Percentiles rank a stretch among this genome's conserved stretches.
These are phyloP conservation scores for Eueides isabella DNA, from an alignment of 1,140 invertebrate genomes.

Conservation along the genomic window DNA sequence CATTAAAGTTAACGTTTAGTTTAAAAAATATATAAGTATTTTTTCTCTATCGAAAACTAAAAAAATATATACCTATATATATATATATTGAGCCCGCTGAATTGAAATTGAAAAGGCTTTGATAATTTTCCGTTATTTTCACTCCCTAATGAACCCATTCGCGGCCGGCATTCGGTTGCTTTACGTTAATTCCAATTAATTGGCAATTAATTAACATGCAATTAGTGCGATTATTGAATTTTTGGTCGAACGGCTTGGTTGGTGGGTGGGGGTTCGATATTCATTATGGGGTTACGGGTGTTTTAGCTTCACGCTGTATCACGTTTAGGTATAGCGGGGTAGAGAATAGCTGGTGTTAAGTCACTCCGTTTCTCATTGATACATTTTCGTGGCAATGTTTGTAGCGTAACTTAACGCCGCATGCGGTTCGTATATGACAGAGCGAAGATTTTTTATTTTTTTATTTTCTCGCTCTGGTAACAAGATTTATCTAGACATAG, in stretches of 20 bases:
- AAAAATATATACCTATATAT: not conserved
- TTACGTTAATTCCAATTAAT: slow-evolving; percentile 5
- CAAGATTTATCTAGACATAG: no score
- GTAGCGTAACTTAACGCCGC: no score
- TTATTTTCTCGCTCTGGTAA: no score
- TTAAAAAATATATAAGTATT: not conserved
- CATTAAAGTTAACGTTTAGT: not conserved
- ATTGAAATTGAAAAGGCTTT: slow-evolving; percentile 5
- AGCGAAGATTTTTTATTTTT: no score
- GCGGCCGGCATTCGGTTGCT: not conserved
- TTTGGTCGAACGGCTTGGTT: not conserved
- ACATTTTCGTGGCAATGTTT: no score
- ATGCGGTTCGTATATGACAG: no score
- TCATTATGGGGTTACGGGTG: not conserved
- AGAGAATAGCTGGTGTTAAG: no score
- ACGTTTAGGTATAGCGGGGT: no score
- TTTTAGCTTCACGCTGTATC: no score
- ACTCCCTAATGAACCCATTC: not conserved
- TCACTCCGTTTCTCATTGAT: no score
- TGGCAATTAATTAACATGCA: slow-evolving; percentile 1
- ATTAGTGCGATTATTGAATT: not conserved
- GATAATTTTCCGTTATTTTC: slow-evolving; percentile 8
- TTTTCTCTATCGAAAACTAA: not conserved
- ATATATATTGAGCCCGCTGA: not conserved
- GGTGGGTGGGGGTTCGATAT: not conserved